A percentile compares a stretch with the other conserved stretches of the same genome.
Evolutionary conservation across 2,888 invertebrate species (phyloP).

Genomic region (Ochlodes sylvanus): DNA sequence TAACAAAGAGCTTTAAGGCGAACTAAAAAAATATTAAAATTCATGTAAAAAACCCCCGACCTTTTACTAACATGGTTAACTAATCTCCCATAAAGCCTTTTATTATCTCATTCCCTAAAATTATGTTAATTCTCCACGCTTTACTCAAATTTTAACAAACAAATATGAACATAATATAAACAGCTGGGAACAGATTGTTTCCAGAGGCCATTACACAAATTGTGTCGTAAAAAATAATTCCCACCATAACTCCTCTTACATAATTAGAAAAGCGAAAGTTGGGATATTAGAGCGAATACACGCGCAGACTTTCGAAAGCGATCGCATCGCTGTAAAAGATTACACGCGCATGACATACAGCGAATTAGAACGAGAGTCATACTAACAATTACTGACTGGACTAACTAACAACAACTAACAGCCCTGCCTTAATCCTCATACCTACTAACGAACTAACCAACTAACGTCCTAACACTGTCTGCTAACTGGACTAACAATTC

Average conservation of each 20-base stretch:
- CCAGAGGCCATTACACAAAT: slow-evolving; percentile 37
- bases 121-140: slow-evolving; percentile 33
- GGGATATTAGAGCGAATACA: slow-evolving; percentile 19
- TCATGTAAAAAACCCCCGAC: neutral
- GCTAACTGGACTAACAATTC: too few species aligned
- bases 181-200: slow-evolving; percentile 37
- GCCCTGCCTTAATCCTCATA: too few species aligned
- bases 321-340: neutral
- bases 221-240: slow-evolving; percentile 42
- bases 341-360: neutral
- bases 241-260: slow-evolving; percentile 38
- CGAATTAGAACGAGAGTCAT: too few species aligned
- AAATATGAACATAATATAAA: slow-evolving; percentile 35
- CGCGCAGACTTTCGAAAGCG: slow-evolving; percentile 2
- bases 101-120: slow-evolving; percentile 26
- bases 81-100: slow-evolving; percentile 31
- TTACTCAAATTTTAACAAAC: slow-evolving; percentile 37
- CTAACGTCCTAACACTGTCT: too few species aligned
- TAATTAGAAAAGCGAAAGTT: slow-evolving; percentile 40
- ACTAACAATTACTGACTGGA: too few species aligned
- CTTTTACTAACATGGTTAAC: slow-evolving; percentile 24
- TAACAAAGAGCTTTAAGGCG: neutral
- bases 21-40: neutral
- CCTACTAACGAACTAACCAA: too few species aligned
- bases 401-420: too few species aligned